A percentile compares a stretch with the other conserved stretches of the same genome.
phyloP scores from a whole-genome alignment of 1,140 invertebrate species.

The Drosophila novamexicana region DNA sequence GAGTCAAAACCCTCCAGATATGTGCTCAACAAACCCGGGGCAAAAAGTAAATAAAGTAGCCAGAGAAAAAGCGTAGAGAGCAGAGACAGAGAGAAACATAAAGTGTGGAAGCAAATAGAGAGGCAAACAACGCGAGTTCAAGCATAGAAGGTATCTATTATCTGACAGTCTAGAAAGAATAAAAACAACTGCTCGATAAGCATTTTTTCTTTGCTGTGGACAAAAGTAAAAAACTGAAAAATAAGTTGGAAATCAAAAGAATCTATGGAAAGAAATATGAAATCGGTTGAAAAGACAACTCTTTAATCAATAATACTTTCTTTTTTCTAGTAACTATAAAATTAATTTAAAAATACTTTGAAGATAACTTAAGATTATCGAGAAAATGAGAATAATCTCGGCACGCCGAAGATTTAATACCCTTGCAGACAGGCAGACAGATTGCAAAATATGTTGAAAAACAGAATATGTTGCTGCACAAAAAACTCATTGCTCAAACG shows the following conservation, averaged over 20 bases:
- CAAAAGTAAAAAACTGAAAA: not conserved
- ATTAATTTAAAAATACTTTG: too few species aligned
- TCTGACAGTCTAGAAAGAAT: not conserved
- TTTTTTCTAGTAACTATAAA: too few species aligned
- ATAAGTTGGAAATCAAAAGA: not conserved
- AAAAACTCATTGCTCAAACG: too few species aligned
- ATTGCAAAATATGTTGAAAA: too few species aligned
- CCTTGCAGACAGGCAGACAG: too few species aligned
- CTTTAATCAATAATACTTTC: too few species aligned
- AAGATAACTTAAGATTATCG: too few species aligned
- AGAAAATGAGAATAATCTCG: too few species aligned
- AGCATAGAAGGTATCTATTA: not conserved
- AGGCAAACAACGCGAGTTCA: too few species aligned
- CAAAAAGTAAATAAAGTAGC: not conserved
- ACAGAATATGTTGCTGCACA: too few species aligned
- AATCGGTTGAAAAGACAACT: too few species aligned
- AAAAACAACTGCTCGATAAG: not conserved
- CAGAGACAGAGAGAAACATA: not conserved
- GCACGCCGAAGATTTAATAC: too few species aligned
- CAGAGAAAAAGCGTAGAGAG: not conserved
- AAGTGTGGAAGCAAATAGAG: not conserved
- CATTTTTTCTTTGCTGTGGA: not conserved
- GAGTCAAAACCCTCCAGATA: constrained; percentile 23
- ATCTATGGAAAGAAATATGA: not conserved
- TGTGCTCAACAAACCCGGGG: not conserved